Percentiles rank a stretch among this genome's conserved stretches.
Evolutionary conservation across 2,113 vertebrate genomes (phyloP).

Genomic region (Pluvialis apricaria): DNA sequence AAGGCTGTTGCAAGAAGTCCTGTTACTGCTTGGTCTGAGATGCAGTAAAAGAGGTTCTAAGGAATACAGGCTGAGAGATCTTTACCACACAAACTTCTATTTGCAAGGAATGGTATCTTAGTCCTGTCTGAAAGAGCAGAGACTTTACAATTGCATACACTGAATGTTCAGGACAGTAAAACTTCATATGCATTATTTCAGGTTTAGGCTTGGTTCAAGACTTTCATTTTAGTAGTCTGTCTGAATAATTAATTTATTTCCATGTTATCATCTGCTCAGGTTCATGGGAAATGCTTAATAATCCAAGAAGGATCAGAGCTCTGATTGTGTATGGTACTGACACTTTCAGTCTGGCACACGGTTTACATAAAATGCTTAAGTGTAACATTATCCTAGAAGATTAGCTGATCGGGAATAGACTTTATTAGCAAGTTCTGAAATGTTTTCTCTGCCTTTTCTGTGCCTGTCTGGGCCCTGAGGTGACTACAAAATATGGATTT

Average conservation of each 20-base stretch:
- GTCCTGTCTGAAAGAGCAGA: not conserved
- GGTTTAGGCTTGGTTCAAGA: not conserved
- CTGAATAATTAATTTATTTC: not conserved
- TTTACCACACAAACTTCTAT: not conserved
- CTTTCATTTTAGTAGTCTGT: not conserved
- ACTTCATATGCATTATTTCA: not conserved
- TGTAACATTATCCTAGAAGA: not conserved
- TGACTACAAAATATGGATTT: not conserved
- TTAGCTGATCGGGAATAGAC: not conserved
- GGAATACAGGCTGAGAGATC: not conserved
- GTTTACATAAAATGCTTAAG: not conserved
- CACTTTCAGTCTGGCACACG: not conserved
- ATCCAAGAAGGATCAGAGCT: not conserved
- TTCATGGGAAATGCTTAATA: not conserved
- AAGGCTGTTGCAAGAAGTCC: not conserved
- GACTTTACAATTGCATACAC: not conserved
- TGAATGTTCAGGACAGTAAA: not conserved
- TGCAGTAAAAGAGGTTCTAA: not conserved
- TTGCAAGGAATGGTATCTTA: not conserved
- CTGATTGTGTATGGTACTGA: not conserved
- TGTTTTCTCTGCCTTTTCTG: not conserved
- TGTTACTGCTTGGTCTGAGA: not conserved
- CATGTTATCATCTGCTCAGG: not conserved
- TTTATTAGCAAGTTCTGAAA: not conserved
- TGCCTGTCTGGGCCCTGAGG: not conserved